Base-by-base conservation (phyloP, 2,797 vertebrate species). In the Tauraco hartlaubi region DNA sequence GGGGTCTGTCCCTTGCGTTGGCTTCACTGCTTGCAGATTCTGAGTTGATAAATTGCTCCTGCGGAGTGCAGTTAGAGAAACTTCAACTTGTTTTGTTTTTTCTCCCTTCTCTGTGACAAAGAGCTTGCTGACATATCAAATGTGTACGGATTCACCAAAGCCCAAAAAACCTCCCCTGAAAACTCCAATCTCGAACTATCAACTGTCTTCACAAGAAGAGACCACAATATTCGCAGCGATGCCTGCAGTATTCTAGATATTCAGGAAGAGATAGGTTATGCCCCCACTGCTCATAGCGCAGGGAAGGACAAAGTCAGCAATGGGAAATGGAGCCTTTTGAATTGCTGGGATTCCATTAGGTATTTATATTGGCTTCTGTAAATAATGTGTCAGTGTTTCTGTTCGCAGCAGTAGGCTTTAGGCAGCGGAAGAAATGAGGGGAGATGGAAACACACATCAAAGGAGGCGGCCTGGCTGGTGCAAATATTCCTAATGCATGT, bases 391-490 rank as follows among this genome's bases (percentile, higher is more conserved):
- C 12, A 5, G 75, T 80, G 75, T 85, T 95, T 94, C 84, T 95
- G 39, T 88, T 91, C 69, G 28, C 87, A 95, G 95, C 87, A 78
- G 79, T 86, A 88, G 87, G 72, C 49, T 85, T 91, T 92, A 94
- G 82, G 87, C 85, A 87, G 81, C 64, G 58, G 91, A 64, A 94
- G 94, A 80, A 93, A 56, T 3, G 0, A 89, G 92, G 68, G 78
- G 78, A 94, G 54, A 66, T 75, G 91, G 80, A 94, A 89, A 49
- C 51, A 49, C 49, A 28, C 72, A 12, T 91, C 74, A 58, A 41
- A 95, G 72, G 88, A 89, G 78, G 39, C 2, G 12, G 33, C 78
- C 86, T 77, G 59, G 8, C 71, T 21, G 33, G 61, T 91, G 84
- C 78, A 77, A 43, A 29, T 77, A 72, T 77, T 83, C 56, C 75